Evolutionary conservation across 2,113 vertebrate species (phyloP), one percentile per base, ranked within the genome.

Genomic region (Nerophis ophidion): DNA sequence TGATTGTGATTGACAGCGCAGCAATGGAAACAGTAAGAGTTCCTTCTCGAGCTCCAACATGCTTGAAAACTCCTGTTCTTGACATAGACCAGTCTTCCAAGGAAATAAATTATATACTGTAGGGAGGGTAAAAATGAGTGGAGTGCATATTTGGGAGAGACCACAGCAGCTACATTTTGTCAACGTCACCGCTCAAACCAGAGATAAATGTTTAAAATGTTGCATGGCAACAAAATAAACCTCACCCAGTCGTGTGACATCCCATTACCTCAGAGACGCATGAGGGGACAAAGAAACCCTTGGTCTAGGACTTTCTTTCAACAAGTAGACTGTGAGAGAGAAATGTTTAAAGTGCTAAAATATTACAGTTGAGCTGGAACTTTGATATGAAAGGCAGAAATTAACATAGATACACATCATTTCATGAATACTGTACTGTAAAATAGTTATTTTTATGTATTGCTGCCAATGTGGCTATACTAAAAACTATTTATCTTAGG

Each of bases 221-320:
- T 78, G 66, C 79, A 59, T 34, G 58, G 78, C 65, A 81, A 81
- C 81, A 70, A 66, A 79, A 76, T 71, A 80, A 80, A 76, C 64
- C 38, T 56, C 0, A n/a, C 70, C 63, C 66, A 35, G 56, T 57
- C 36, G 62, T 40, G 61, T 14, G 63, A 72, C 56, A 58, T 48
- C 58, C 48, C 26, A 46, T 68, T 42, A 57, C 55, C 35, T 15
- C 8, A 68, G 61, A 40, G 15, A 38, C 3, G 3, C 9, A 49
- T 1, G 16, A 16, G n/a, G 47, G n/a, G 47, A 48, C 8, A 16
- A n/a, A 54, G 15, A 33, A 14, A 35, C 7, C 14, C 13, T 14
- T n/a, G 33, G 7, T 14, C 34, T 15, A 13, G 13, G 54, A 42
- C 38, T 42, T 44, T 26, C 4, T 33, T 15, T 14, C 12, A 26